Conservation (phyloP, 2,113 vertebrate species). For the Polypterus bichir region DNA sequence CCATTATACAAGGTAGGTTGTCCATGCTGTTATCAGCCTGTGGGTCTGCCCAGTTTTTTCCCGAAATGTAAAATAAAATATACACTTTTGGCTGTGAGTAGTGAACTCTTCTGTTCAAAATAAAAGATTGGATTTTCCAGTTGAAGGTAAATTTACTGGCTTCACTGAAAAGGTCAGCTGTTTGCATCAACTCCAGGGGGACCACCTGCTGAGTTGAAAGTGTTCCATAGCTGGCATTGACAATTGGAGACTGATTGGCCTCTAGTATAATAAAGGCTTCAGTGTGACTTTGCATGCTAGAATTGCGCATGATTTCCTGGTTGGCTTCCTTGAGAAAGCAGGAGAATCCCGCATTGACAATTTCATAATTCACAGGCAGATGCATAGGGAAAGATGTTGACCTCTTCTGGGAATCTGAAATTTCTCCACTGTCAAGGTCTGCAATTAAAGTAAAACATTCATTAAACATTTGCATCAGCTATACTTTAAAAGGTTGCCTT, state of each 20-base stretch:
- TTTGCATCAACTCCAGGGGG: slow-evolving; percentile 56
- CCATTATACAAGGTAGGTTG: slow-evolving; percentile 64
- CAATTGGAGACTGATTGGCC: slow-evolving; percentile 46
- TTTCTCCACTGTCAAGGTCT: slow-evolving; percentile 66
- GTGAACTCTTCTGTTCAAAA: slow-evolving; percentile 61
- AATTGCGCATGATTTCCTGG: slow-evolving; percentile 88
- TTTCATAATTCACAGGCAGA: slow-evolving; percentile 67
- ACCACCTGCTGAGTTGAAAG: slow-evolving; percentile 53
- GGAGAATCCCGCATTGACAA: slow-evolving; percentile 59
- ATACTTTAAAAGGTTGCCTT: no score
- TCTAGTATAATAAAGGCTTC: slow-evolving; percentile 74
- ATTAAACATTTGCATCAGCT: no score
- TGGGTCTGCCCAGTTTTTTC: slow-evolving; percentile 63
- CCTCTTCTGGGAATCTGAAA: slow-evolving; percentile 56
- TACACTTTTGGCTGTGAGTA: slow-evolving; percentile 62
- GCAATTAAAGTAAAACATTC: slow-evolving; percentile 12
- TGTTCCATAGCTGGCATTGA: slow-evolving; percentile 66
- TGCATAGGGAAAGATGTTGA: slow-evolving; percentile 66
- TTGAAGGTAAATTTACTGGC: slow-evolving; percentile 52
- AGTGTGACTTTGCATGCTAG: slow-evolving; percentile 71
- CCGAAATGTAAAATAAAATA: slow-evolving; percentile 71
- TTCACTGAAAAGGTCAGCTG: slow-evolving; percentile 48
- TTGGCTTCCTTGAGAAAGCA: slow-evolving; percentile 80
- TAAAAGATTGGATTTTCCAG: slow-evolving; percentile 66
- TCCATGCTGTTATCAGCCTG: slow-evolving; percentile 35